Base-by-base conservation (phyloP, 1,140 invertebrate species). In the Drosophila baimaii region DNA sequence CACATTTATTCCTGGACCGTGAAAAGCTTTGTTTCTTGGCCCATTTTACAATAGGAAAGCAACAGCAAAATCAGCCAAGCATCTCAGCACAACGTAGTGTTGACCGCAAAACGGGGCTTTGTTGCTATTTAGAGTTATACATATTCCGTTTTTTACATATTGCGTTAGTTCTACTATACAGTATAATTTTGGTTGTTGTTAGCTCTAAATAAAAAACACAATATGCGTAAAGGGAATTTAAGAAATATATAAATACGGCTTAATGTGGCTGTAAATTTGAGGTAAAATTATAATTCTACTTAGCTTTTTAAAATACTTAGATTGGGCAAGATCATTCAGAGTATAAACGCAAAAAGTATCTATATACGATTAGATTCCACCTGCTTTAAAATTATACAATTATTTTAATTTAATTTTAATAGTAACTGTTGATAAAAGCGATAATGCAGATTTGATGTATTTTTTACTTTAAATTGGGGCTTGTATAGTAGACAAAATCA, bases 11-110 rank as follows among this genome's bases (percentile, higher is more conserved):
- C 37, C 52, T 62, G 35, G 31, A 75, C 56, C 72, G 72, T 75
- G 58, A 75, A 71, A 65, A 75, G 61, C 58, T 70, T 46, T 63
- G 52, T 52, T 52, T 49, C 56, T 63, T 69, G 52, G 62, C 72
- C 52, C 66, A 64, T 63, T 71, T 71, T 54, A 41, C 27, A 7
- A 5, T 8, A 71, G 54, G 47, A 52, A 51, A 65, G 31, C n/a
- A 21, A 57, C 35, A 37, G 27, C 27, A 27, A 37, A 68, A 58
- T 33, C 63, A 73, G n/a, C 70, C 29, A 71, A 71, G 29, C 51
- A 63, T 59, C 46, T 17, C 35, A 52, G 23, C 19, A 9, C 2
- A 49, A 46, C 17, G 23, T 21, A 63, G 44, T 21, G 23, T 19
- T 10, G 27, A 19, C 19, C 19, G 10, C 29, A 46, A 33, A 58